Evolutionary conservation across 2,888 invertebrate species (phyloP).

Genomic region (Tetheella fluctuosa): DNA sequence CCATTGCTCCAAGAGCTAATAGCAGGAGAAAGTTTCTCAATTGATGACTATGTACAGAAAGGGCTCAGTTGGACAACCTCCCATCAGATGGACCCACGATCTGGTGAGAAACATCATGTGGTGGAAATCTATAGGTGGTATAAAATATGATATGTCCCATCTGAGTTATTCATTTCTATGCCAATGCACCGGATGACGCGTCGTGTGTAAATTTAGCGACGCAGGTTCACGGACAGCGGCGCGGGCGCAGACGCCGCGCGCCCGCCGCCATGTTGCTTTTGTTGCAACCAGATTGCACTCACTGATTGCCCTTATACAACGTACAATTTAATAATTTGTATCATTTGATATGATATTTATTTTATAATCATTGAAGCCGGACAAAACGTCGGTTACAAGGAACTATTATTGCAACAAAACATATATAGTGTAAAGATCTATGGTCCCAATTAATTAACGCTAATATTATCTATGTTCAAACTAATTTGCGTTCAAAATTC

Average conservation of each 20-base stretch:
- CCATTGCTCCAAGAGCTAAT: no score
- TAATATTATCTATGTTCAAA: no score
- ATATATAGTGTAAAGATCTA: no score
- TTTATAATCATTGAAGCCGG: not conserved
- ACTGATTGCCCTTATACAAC: slow-evolving; percentile 35
- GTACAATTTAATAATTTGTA: not conserved
- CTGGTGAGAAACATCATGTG: not conserved
- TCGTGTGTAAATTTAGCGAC: slow-evolving; percentile 74
- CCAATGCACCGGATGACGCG: slow-evolving; percentile 70
- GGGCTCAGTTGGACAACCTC: no score
- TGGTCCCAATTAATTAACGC: no score
- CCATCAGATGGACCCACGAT: not conserved
- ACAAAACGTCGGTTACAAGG: no score
- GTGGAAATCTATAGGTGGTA: no score
- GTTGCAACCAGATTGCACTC: slow-evolving; percentile 49
- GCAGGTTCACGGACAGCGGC: slow-evolving; percentile 76
- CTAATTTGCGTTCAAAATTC: not conserved
- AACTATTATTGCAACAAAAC: not conserved
- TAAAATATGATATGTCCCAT: slow-evolving; percentile 19
- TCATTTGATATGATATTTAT: slow-evolving; percentile 5
- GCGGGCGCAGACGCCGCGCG: slow-evolving; percentile 46
- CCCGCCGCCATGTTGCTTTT: slow-evolving; percentile 62
- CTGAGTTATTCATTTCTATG: slow-evolving; percentile 41
- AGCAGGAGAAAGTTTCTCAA: no score
- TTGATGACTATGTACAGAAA: no score